Base-by-base conservation (phyloP, 30 jellyfish, hydroid and myxozoan genomes). In the Clytia hemisphaerica region DNA sequence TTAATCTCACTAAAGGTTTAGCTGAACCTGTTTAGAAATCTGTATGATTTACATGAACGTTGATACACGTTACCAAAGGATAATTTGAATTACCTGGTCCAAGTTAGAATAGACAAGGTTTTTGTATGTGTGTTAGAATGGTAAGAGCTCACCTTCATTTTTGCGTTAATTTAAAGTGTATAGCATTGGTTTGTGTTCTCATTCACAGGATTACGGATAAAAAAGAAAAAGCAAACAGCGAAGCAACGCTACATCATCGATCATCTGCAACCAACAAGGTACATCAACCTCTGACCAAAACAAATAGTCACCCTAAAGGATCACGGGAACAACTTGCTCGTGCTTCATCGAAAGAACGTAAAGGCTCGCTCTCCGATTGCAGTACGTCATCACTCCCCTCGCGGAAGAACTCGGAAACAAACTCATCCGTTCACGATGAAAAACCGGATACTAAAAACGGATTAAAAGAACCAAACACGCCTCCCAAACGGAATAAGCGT, bases 121-220 rank as follows among this genome's bases (percentile, higher is more conserved):
- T n/a, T n/a, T n/a, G n/a, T n/a, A n/a, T n/a, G n/a, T n/a, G n/a
- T n/a, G n/a, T n/a, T n/a, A n/a, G n/a, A n/a, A n/a, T n/a, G n/a
- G n/a, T n/a, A n/a, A n/a, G n/a, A n/a, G n/a, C n/a, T n/a, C n/a
- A 0, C 10, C 21, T 22, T 31, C 21, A 12, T 12, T 51, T 14
- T 14, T 51, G 70, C 30, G 44, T 12, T 42, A 12, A 16, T 12
- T 57, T 57, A 22, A 57, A 22, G 25, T 57, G 50, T 33, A 14
- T 51, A 14, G n/a, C 9, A 57, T 21, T 37, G 7, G 21, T 69
- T 67, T 37, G 9, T 0, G 33, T 28, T 42, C 45, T 50, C 35
- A 6, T 32, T 58, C 25, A 44, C 60, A 76, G 95, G 37, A 68
- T 74, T 14, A 21, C 49, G 18, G 93, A 85, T 57, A 85, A 85